Percentiles rank a stretch among this genome's conserved stretches.
These are phyloP conservation scores for Drosophila truncata DNA, from an alignment of 1,140 invertebrate genomes.

Conservation along the genomic window DNA sequence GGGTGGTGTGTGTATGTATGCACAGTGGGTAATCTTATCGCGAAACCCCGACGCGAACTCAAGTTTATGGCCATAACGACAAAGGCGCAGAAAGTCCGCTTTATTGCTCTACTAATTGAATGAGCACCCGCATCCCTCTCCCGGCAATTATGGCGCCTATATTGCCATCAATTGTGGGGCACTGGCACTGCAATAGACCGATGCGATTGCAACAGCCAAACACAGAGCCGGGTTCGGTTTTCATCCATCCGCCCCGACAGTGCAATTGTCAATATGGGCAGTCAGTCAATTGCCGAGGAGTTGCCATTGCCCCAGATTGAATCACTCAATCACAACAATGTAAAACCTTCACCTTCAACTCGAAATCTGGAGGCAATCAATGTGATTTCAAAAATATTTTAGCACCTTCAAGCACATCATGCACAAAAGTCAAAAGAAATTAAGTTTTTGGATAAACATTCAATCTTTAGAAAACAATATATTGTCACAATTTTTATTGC, in stretches of 20 bases:
- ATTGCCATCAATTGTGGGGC: constrained; percentile 70
- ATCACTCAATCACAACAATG: constrained; percentile 35
- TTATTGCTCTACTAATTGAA: constrained; percentile 76
- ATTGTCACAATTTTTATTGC: not conserved
- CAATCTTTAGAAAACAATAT: not conserved
- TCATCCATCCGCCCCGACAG: constrained; percentile 34
- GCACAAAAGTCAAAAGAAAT: not conserved
- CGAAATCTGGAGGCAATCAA: not conserved
- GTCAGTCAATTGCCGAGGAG: not conserved
- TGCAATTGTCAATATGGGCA: constrained; percentile 39
- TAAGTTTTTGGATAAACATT: not conserved
- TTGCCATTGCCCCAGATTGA: constrained; percentile 19
- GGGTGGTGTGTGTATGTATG: constrained; percentile 16
- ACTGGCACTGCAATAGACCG: constrained; percentile 66
- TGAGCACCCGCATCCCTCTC: constrained; percentile 34
- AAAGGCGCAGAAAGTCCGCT: constrained; percentile 58
- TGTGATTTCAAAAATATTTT: not conserved
- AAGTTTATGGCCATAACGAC: constrained; percentile 63
- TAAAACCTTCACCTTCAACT: constrained; percentile 26
- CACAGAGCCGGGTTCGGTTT: constrained; percentile 19
- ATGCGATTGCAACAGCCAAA: constrained; percentile 70
- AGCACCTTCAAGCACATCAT: not conserved
- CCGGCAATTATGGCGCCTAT: constrained; percentile 46
- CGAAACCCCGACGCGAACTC: constrained; percentile 46
- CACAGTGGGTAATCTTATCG: constrained; percentile 66